These are phyloP conservation scores for Willowsia nigromaculata DNA, from an alignment of 2,888 invertebrate species.

Conservation along the genomic window DNA sequence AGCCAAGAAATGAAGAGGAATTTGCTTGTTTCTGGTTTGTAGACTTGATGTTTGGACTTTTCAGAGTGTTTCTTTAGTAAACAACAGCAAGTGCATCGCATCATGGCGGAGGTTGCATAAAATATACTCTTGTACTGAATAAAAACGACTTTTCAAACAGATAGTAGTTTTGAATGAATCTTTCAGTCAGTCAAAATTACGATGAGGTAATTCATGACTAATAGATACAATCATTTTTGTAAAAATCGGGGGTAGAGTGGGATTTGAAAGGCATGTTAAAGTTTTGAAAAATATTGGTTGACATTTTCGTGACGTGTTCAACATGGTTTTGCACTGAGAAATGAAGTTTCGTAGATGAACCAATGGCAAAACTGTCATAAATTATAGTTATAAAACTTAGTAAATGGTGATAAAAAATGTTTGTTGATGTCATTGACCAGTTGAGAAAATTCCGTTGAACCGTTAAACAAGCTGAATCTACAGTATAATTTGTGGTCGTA, in stretches of 20 bases:
- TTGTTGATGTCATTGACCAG: background rate
- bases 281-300: background rate
- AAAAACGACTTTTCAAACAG: constrained; percentile 4
- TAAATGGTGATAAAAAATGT: background rate
- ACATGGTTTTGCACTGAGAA: background rate
- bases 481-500: no score
- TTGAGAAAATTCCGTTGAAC: background rate
- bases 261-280: background rate
- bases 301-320: background rate
- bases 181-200: background rate
- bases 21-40: background rate
- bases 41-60: constrained; percentile 47
- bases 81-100: background rate
- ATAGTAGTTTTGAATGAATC: background rate
- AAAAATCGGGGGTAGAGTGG: background rate
- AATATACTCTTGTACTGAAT: background rate
- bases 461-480: no score
- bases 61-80: background rate
- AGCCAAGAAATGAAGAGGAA: background rate
- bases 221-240: constrained; percentile 22
- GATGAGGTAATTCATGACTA: constrained; percentile 8
- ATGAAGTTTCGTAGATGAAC: no score
- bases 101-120: no score
- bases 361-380: background rate
- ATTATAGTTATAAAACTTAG: background rate